Conservation (phyloP, 2,797 vertebrate species). For the Gorsachius magnificus region DNA sequence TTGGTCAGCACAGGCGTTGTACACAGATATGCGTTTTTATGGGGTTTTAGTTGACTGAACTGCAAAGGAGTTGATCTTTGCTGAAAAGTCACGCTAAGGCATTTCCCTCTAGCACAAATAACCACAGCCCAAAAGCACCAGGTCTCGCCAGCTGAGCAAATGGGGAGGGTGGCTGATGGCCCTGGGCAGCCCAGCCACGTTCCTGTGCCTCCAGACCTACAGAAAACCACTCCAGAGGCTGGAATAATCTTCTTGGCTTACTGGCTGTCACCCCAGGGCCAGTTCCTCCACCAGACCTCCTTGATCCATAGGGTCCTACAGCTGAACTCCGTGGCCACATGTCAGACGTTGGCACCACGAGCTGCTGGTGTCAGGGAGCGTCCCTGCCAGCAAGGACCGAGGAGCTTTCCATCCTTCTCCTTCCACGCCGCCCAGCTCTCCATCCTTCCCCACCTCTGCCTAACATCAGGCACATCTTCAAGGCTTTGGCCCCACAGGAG, state of each 20-base stretch:
- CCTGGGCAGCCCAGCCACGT: neutral
- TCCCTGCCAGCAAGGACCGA: accelerated
- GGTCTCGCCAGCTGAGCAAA: neutral
- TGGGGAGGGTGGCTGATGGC: neutral
- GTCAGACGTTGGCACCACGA: accelerated
- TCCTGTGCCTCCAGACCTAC: neutral
- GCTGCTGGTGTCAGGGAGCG: neutral
- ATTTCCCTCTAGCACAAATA: neutral
- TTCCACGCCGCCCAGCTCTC: neutral
- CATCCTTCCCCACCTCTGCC: neutral
- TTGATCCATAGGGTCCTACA: neutral
- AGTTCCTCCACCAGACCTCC: neutral
- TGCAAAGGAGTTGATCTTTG: neutral
- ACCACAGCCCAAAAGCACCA: neutral
- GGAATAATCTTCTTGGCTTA: neutral
- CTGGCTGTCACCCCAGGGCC: neutral
- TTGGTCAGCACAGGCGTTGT: neutral
- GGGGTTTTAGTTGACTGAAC: neutral
- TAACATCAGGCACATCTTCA: neutral
- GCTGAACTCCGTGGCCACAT: accelerated
- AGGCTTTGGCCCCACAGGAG: neutral
- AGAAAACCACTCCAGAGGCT: neutral
- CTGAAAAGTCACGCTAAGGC: neutral
- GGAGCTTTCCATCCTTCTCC: neutral
- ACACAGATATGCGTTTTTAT: neutral